These are phyloP conservation scores for Aleadryas rufinucha DNA, from an alignment of 2,113 vertebrate genomes.

Conservation along the genomic window DNA sequence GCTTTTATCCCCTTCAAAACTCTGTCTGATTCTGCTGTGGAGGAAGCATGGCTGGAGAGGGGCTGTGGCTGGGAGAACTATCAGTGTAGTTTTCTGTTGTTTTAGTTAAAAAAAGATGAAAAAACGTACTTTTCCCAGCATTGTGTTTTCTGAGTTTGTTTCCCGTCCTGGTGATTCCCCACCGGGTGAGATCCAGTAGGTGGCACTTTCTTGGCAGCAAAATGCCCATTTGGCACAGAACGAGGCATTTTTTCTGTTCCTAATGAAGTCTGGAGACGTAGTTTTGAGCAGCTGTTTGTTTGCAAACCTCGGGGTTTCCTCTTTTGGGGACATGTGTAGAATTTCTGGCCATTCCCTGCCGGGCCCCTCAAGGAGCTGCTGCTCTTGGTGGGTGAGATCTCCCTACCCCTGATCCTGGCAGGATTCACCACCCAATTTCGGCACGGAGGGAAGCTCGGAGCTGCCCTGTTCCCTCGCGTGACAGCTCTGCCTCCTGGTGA, in stretches of 20 bases:
- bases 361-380: not conserved
- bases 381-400: not conserved
- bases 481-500: not conserved
- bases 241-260: not conserved
- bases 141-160: not conserved
- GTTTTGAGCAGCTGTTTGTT: not conserved
- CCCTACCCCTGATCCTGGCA: not conserved
- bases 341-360: not conserved
- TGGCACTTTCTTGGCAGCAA: constrained; percentile 42
- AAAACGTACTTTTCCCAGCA: not conserved
- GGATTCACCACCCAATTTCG: not conserved
- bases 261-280: not conserved
- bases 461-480: not conserved
- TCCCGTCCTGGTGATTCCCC: not conserved
- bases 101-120: not conserved
- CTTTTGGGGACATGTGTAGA: fast-evolving
- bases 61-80: not conserved
- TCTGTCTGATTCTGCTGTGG: not conserved
- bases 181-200: not conserved
- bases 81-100: not conserved
- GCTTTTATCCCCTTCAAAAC: not conserved
- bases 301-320: not conserved
- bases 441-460: not conserved
- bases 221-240: not conserved
- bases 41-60: not conserved